Evolutionary conservation across 1,140 invertebrate species (phyloP), one percentile per base, ranked within the genome.

Genomic region (Charaxes varanes): DNA sequence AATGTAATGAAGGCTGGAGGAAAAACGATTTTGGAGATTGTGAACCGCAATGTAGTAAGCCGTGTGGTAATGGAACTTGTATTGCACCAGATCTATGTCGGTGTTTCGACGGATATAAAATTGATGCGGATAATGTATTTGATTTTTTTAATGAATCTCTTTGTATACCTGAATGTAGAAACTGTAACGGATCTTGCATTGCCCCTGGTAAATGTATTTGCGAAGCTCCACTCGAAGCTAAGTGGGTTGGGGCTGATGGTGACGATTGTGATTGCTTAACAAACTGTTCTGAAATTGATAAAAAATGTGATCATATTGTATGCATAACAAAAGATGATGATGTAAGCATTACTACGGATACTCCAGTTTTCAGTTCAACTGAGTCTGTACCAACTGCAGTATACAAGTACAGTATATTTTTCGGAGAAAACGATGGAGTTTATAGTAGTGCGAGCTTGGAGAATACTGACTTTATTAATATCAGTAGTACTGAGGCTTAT

Each of bases 1-100:
- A 34, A 32, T 60, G 56, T 34, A 16, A 54, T 34, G 10, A 36
- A 18, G 61, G 61, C 6, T 63, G 37, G 28, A 14, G 11, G 5
- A 38, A 26, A 2, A 34, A 30, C 8, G 16, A 33, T 0, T 30
- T 18, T 2, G 45, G 26, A 12, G n/a, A 35, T 30, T 48, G 45
- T 37, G 32, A 17, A 21, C 45, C 86, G 62, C 37, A 72, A 21
- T 87, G 85, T 47, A 35, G 12, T 5, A 31, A 21, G 2, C 61
- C 73, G 26, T 88, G 87, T 49, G 48, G 46, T 2, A 84, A 88
- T 38, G 85, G 86, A 0, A 59, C 53, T 2, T 90, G 88, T 44
- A 38, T 64, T 16, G 71, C 59, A 0, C 87, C 87, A 2, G 63
- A 88, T 13, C 48, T 44, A 3, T 89, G 88, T 35, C 13, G 38